A percentile compares a stretch with the other conserved stretches of the same genome.
phyloP scores from a whole-genome alignment of 2,113 vertebrate genomes.

The Lonchura striata region DNA sequence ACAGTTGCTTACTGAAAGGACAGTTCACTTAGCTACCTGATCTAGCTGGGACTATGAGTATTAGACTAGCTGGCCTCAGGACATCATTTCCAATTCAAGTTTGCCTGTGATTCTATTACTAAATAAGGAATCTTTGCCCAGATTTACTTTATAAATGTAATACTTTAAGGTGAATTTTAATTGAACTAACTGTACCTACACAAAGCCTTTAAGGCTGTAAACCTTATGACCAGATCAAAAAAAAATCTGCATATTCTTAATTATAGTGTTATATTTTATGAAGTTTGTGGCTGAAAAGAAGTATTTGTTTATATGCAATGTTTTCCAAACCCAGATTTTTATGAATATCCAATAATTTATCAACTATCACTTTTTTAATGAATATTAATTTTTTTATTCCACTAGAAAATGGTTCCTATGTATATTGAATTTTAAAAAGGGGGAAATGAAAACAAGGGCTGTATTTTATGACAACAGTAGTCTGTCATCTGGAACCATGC shows the following conservation, averaged over 20 bases:
- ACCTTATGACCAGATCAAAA: neutral
- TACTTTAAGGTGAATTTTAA: neutral
- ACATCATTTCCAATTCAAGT: neutral
- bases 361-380: neutral
- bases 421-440: neutral
- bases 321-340: neutral
- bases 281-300: neutral
- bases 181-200: neutral
- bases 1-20: neutral
- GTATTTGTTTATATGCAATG: neutral
- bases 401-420: neutral
- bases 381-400: neutral
- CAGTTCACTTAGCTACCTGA: neutral
- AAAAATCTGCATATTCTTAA: neutral
- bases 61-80: neutral
- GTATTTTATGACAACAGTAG: neutral
- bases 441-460: fast-evolving
- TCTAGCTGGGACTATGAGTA: neutral
- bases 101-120: neutral
- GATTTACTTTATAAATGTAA: neutral
- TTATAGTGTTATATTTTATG: neutral
- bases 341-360: neutral
- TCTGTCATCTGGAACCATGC: neutral
- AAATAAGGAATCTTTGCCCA: neutral
- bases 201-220: neutral